These are phyloP conservation scores for Sebastes glaucus DNA, from an alignment of 2,797 vertebrate genomes.

Conservation along the genomic window DNA sequence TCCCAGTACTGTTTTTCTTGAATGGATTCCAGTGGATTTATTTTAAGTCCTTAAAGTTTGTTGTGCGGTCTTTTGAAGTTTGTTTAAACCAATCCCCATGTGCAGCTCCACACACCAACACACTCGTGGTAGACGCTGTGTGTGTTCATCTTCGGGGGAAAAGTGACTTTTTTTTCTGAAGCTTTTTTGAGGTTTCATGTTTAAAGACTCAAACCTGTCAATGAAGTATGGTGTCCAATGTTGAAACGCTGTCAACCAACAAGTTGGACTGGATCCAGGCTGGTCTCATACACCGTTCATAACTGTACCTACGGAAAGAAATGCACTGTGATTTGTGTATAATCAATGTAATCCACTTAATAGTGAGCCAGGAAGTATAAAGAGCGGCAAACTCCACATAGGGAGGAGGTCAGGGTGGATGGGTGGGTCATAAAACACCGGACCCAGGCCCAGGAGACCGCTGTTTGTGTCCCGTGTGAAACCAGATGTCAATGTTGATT, in stretches of 20 bases:
- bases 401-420: too few relatives aligned
- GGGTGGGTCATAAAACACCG: too few relatives aligned
- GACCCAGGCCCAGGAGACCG: too few relatives aligned
- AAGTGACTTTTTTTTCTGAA: not conserved
- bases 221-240: not conserved
- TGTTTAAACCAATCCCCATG: slow-evolving; percentile 10
- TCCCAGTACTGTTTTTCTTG: slow-evolving; percentile 24
- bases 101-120: not conserved
- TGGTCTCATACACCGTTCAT: too few relatives aligned
- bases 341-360: too few relatives aligned
- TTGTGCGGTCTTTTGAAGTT: slow-evolving; percentile 48
- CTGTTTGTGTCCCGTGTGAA: too few relatives aligned
- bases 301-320: too few relatives aligned
- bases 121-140: slow-evolving; percentile 20
- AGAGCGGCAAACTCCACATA: too few relatives aligned
- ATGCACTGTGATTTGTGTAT: too few relatives aligned
- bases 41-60: slow-evolving; percentile 41
- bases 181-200: not conserved
- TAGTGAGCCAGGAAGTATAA: too few relatives aligned
- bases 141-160: not conserved
- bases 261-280: not conserved
- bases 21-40: slow-evolving; percentile 41
- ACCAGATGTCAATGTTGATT: too few relatives aligned
- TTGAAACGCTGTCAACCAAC: not conserved
- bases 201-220: not conserved